Evolutionary conservation across 2,888 invertebrate genomes (phyloP), one percentile per base, ranked within the genome.

Genomic region (Dilophus febrilis): DNA sequence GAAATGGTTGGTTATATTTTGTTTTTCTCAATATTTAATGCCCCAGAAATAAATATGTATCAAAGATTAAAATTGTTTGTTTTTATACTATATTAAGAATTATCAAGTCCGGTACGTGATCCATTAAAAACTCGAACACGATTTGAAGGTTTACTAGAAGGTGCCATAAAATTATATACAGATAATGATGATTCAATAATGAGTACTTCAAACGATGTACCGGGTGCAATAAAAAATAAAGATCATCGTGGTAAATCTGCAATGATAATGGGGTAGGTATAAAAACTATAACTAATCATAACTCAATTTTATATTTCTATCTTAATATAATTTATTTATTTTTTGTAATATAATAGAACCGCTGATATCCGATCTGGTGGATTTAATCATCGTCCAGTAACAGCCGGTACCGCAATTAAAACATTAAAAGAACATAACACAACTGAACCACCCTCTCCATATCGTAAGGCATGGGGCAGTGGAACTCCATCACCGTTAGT

Each of bases 401-500:
- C 62, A 3, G 62, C 63, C 7, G 61, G 58, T 45, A 56, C 55
- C 17, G 18, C 42, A 12, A 40, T 28, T 10, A 13, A 30, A 4
- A 14, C 4, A 17, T 7, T 18, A n/a, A 13, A 6, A 17, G 53
- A 53, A 34, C 55, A 55, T 49, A 53, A 53, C 8, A 59, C 60
- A 26, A 57, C 60, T 3, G 57, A 59, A 41, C 63, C 63, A 10
- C 60, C 61, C 1, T 59, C 61, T 32, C 64, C 63, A 12, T 64
- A 65, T 2, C 57, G 56, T 48, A 65, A 64, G 16, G 70, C 70
- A 34, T 70, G 70, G 70, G 56, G 62, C 17, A 66, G 67, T 42
- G 60, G 64, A 18, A 53, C 64, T n/a, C 61, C 67, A 30, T 67
- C 67, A 7, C 67, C 68, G 1, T 47, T 68, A 28, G 54, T 39